Conservation (phyloP, 2,888 invertebrate species). For the Caenorhabditis plicata region DNA sequence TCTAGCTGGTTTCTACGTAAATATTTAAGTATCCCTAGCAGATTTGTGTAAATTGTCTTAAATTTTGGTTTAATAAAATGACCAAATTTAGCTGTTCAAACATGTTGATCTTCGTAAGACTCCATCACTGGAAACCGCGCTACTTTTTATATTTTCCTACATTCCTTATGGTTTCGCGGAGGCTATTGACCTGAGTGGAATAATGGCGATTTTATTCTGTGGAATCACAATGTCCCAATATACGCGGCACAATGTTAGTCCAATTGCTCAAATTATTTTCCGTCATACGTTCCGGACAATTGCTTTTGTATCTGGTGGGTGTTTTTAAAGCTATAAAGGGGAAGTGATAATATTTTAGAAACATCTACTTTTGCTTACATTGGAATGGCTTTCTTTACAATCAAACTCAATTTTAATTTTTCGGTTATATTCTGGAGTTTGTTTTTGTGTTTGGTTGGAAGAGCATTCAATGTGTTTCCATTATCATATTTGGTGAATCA, state of each 20-base stretch:
- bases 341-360: too few relatives aligned
- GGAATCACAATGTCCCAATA: constrained; percentile 99
- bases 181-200: constrained; percentile 90
- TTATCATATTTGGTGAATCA: constrained; percentile 88
- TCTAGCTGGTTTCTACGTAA: too few relatives aligned
- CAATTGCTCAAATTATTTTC: constrained; percentile 98
- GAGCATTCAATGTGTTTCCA: constrained; percentile 95
- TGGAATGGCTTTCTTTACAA: constrained; percentile 89
- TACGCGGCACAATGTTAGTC: constrained; percentile 95
- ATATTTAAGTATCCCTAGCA: too few relatives aligned
- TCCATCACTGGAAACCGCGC: constrained; percentile 95
- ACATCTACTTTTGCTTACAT: constrained; percentile 98
- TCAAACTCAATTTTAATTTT: constrained; percentile 84
- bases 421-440: constrained; percentile 92
- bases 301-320: constrained; percentile 82
- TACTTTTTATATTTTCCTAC: constrained; percentile 97
- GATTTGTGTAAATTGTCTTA: too few relatives aligned
- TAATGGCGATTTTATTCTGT: constrained; percentile 98
- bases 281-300: constrained; percentile 96
- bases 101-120: constrained; percentile 93
- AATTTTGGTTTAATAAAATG: too few relatives aligned
- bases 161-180: constrained; percentile 97
- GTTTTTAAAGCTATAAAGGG: neutral
- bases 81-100: constrained; percentile 75
- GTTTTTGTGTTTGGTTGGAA: constrained; percentile 83